These are phyloP conservation scores for Nomada hirtipes DNA, from an alignment of 2,888 invertebrate genomes.

Conservation along the genomic window DNA sequence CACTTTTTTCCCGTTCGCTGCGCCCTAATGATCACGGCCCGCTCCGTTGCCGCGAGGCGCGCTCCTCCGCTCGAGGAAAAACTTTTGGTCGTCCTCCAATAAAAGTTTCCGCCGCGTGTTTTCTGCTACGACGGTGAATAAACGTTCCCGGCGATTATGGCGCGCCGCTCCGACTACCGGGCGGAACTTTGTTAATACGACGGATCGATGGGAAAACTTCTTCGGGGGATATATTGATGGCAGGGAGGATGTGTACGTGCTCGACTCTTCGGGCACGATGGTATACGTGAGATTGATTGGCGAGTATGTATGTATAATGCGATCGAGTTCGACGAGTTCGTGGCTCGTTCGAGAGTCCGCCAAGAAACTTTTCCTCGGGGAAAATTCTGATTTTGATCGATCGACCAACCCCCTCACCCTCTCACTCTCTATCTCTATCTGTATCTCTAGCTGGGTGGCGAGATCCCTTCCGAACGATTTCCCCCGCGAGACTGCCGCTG, in stretches of 20 bases:
- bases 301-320: conserved; percentile 66
- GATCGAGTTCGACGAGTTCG: conserved; percentile 58
- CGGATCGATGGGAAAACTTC: conserved; percentile 70
- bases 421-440: not conserved
- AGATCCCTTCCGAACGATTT: conserved; percentile 45
- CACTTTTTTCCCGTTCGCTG: conserved; percentile 43
- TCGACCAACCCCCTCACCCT: conserved; percentile 15
- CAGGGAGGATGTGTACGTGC: not conserved
- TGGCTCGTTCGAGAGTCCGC: conserved; percentile 28
- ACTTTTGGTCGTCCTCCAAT: conserved; percentile 81
- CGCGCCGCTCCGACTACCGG: conserved; percentile 62
- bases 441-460: conserved; percentile 3
- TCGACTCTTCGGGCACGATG: not conserved
- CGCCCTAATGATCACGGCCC: conserved; percentile 76
- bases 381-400: conserved; percentile 68
- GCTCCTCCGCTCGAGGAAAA: conserved; percentile 56
- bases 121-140: conserved; percentile 77
- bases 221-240: conserved; percentile 26
- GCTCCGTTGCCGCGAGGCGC: conserved; percentile 28
- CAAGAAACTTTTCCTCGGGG: conserved; percentile 56
- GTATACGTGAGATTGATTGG: conserved; percentile 62
- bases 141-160: conserved; percentile 79
- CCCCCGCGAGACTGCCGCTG: not conserved
- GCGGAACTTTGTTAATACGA: conserved; percentile 79
- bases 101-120: conserved; percentile 78